Evolutionary conservation across 2,113 vertebrate genomes (phyloP).

Genomic region (Oceanites oceanicus): DNA sequence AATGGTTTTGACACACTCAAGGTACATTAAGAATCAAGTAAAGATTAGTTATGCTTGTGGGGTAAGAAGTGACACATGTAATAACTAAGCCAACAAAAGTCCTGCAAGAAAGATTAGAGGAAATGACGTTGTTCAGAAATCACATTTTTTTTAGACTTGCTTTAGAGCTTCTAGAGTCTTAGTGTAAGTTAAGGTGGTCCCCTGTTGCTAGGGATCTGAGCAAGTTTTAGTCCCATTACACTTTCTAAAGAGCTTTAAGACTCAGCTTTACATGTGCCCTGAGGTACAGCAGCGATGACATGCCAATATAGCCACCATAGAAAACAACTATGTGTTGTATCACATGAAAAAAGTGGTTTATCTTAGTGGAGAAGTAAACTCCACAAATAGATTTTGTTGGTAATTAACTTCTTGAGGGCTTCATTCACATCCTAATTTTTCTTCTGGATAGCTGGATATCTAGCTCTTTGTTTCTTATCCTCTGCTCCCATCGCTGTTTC

Average conservation of each 20-base stretch:
- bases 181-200: background rate
- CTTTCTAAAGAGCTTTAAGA: background rate
- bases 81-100: background rate
- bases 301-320: background rate
- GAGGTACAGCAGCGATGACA: background rate
- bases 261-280: background rate
- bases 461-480: background rate
- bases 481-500: background rate
- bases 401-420: background rate
- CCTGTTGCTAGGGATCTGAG: background rate
- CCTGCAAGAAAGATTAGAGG: background rate
- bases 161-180: background rate
- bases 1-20: background rate
- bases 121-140: background rate
- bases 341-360: background rate
- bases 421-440: background rate
- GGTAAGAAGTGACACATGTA: background rate
- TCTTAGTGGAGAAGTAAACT: background rate
- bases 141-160: rapidly evolving
- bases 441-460: background rate
- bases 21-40: background rate
- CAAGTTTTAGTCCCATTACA: background rate
- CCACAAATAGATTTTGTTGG: background rate
- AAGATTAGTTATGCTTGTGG: background rate
- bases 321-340: background rate